phyloP scores from a whole-genome alignment of 2,113 vertebrate species.

The Phocoena sinus region DNA sequence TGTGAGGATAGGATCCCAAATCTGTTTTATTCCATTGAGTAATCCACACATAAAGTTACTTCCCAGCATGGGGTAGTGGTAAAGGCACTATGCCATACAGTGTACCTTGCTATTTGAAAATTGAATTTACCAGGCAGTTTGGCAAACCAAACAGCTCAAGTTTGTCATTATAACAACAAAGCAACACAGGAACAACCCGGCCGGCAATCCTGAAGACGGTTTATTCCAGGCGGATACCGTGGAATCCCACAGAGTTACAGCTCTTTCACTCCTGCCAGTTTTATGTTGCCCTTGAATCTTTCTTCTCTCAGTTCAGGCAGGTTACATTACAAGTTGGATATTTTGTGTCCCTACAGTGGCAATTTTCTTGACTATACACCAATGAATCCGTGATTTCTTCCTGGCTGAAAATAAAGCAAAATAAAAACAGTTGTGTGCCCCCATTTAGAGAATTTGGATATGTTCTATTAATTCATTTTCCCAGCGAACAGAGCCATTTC shows the following conservation, averaged over 20 bases:
- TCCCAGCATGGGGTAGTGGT: neutral
- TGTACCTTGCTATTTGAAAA: neutral
- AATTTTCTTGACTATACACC: constrained; percentile 38
- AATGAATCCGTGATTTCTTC: constrained; percentile 29
- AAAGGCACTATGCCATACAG: neutral
- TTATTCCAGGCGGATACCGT: neutral
- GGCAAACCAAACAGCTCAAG: constrained; percentile 16
- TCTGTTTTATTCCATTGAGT: neutral
- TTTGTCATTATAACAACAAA: constrained; percentile 30
- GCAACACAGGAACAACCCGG: constrained; percentile 35
- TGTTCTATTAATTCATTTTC: neutral
- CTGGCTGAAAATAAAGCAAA: neutral
- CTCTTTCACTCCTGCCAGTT: constrained; percentile 51
- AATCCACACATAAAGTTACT: neutral
- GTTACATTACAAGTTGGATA: neutral
- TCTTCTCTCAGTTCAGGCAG: neutral
- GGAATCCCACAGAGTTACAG: constrained; percentile 51
- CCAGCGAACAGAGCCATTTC: neutral
- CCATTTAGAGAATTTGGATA: neutral
- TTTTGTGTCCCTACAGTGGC: constrained; percentile 27
- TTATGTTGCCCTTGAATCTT: constrained; percentile 29
- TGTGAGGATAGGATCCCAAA: neutral
- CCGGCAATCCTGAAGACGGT: neutral
- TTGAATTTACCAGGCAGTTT: constrained; percentile 34
- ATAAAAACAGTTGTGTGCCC: neutral